phyloP scores from a whole-genome alignment of 2,888 invertebrate genomes.

The Amiota minor region DNA sequence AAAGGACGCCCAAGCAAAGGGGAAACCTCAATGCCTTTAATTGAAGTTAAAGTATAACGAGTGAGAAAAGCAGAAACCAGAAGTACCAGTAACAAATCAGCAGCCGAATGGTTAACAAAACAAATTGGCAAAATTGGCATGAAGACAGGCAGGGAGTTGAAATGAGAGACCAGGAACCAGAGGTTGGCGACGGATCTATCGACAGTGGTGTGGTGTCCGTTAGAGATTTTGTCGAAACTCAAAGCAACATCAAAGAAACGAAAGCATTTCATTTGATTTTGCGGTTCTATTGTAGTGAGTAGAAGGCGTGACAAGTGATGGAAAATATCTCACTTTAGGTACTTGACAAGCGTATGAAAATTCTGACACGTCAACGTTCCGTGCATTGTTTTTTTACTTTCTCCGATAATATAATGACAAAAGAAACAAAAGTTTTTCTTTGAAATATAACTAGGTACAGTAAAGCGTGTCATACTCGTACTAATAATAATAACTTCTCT shows the following conservation, averaged over 20 bases:
- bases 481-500: too few species aligned
- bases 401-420: conserved; percentile 51
- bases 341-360: conserved; percentile 73
- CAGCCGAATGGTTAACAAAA: conserved; percentile 46
- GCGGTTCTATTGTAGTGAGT: conserved; percentile 48
- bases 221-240: conserved; percentile 41
- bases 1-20: conserved; percentile 19
- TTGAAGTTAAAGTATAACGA: conserved; percentile 67
- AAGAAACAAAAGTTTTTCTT: conserved; percentile 46
- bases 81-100: conserved; percentile 50
- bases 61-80: conserved; percentile 35
- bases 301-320: conserved; percentile 20
- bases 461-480: too few species aligned
- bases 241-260: conserved; percentile 57
- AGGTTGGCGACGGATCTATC: neutral
- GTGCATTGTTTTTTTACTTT: conserved; percentile 37
- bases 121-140: conserved; percentile 70
- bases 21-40: conserved; percentile 62
- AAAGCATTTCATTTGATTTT: conserved; percentile 51
- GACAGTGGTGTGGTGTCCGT: conserved; percentile 9
- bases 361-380: conserved; percentile 73
- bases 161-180: neutral
- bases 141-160: conserved; percentile 58
- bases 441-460: neutral
- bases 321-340: conserved; percentile 58